Evolutionary conservation across 2,888 invertebrate genomes (phyloP).

Genomic region (Mesoligia furuncula): DNA sequence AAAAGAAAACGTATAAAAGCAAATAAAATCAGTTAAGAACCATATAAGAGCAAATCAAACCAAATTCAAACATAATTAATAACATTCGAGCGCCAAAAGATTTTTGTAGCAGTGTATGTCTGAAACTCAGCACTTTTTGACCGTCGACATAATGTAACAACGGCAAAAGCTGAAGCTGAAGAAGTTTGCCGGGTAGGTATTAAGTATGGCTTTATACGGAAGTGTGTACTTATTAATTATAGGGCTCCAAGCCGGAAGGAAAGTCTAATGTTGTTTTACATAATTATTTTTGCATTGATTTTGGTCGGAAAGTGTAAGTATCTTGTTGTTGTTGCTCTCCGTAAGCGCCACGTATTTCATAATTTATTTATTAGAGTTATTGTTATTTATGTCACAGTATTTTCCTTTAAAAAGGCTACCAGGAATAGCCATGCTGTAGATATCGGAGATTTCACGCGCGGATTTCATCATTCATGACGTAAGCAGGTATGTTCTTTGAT

Average conservation of each 20-base stretch:
- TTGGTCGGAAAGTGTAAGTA: background rate
- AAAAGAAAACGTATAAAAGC: too few relatives aligned
- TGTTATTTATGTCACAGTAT: background rate
- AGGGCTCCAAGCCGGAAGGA: background rate
- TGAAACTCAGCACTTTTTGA: background rate
- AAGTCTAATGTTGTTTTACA: background rate
- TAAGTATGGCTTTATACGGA: background rate
- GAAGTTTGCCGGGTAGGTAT: background rate
- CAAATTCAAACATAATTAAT: too few relatives aligned
- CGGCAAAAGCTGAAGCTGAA: background rate
- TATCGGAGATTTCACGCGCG: background rate
- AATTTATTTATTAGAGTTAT: background rate
- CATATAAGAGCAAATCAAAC: too few relatives aligned
- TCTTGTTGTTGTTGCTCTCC: background rate
- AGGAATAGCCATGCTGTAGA: background rate
- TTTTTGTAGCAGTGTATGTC: background rate
- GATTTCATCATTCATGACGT: background rate
- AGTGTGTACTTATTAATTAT: background rate
- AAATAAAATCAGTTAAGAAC: too few relatives aligned
- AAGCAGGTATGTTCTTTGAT: background rate
- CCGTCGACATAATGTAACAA: background rate
- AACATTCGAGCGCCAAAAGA: background rate
- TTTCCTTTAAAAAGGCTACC: constrained; percentile 17
- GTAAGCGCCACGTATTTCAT: background rate
- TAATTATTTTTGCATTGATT: background rate